Evolutionary conservation across 2,797 vertebrate genomes (phyloP).

Genomic region (Vespertilio murinus): DNA sequence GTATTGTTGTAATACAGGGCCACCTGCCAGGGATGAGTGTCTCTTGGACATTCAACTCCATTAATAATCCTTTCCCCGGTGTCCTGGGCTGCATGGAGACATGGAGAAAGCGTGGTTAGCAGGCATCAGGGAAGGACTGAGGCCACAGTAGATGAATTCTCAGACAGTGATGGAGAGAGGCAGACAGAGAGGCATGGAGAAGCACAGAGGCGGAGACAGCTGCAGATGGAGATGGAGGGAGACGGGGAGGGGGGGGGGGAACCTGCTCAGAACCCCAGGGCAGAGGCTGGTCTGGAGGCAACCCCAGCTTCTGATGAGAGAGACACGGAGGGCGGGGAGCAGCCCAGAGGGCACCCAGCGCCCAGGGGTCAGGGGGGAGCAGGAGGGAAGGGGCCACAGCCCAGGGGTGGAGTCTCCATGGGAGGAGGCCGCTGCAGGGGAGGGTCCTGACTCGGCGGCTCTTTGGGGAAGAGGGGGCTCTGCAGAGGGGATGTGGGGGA

Average conservation of each 20-base stretch:
- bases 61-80: conserved; percentile 33
- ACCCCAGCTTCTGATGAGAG: neutral
- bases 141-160: neutral
- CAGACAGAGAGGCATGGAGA: neutral
- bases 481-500: too few relatives aligned
- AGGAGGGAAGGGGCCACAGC: too few relatives aligned
- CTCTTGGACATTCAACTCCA: conserved; percentile 59
- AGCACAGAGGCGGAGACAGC: neutral
- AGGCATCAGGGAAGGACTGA: neutral
- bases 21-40: conserved; percentile 85
- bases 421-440: too few relatives aligned
- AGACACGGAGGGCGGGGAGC: fast-evolving
- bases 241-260: too few relatives aligned
- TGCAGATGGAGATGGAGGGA: too few relatives aligned
- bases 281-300: fast-evolving
- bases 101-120: neutral
- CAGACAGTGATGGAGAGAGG: neutral
- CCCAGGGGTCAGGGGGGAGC: neutral
- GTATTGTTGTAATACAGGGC: conserved; percentile 57
- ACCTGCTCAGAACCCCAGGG: too few relatives aligned
- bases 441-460: too few relatives aligned
- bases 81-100: neutral
- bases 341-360: neutral
- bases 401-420: too few relatives aligned
- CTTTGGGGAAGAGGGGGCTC: too few relatives aligned